These are phyloP conservation scores for Byasa hedistus DNA, from an alignment of 2,888 invertebrate species.

Conservation along the genomic window DNA sequence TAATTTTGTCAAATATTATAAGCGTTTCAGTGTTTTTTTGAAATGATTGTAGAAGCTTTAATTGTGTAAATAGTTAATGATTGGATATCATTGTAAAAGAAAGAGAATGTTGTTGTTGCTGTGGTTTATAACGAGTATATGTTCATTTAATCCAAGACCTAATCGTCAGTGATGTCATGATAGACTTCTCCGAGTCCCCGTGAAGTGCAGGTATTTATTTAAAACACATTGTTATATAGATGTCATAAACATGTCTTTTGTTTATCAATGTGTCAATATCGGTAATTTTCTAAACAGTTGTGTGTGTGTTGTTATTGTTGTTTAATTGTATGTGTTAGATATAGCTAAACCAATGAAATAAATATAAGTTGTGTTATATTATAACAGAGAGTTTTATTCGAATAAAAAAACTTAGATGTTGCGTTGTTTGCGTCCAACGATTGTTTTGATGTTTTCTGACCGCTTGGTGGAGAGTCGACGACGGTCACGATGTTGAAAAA, in stretches of 20 bases:
- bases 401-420: too few species aligned
- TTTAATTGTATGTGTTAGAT: conserved; percentile 37
- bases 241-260: neutral
- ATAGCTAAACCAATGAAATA: conserved; percentile 66
- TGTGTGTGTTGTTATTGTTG: conserved; percentile 44
- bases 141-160: neutral
- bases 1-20: conserved; percentile 3
- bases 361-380: conserved; percentile 36
- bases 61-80: conserved; percentile 18
- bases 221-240: neutral
- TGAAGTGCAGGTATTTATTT: neutral
- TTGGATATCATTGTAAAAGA: neutral
- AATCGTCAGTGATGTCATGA: neutral
- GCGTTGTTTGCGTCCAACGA: too few species aligned
- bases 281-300: conserved; percentile 42
- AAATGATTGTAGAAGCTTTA: conserved; percentile 42
- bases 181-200: neutral
- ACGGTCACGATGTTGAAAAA: too few species aligned
- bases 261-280: neutral
- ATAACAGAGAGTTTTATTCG: conserved; percentile 15
- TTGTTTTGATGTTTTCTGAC: too few species aligned
- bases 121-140: neutral
- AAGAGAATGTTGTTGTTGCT: neutral
- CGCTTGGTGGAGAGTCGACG: too few species aligned
- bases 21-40: conserved; percentile 2